Evolutionary conservation across 2,113 vertebrate species (phyloP).

Genomic region (human (Homo sapiens)): DNA sequence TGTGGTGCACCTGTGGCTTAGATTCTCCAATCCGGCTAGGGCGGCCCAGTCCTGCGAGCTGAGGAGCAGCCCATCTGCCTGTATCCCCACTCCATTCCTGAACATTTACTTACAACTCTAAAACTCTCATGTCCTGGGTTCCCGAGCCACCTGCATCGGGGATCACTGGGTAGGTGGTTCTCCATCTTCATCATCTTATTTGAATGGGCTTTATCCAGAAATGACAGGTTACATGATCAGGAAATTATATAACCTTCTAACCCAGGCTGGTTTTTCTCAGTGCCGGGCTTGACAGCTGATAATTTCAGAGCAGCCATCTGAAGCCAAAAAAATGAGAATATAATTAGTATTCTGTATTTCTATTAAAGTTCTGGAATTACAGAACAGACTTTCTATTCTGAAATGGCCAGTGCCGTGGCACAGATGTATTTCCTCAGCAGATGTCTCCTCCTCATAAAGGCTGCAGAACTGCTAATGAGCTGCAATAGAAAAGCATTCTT

Average conservation of each 20-base stretch:
- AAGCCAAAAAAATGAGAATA: not conserved
- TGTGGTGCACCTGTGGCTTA: accelerated
- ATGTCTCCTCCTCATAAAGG: not conserved
- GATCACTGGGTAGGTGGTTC: not conserved
- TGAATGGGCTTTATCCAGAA: not conserved
- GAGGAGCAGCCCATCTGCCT: not conserved
- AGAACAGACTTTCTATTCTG: not conserved
- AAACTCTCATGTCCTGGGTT: not conserved
- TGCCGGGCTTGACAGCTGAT: not conserved
- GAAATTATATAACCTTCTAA: not conserved
- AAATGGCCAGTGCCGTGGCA: not conserved
- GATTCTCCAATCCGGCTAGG: accelerated
- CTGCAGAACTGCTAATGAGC: not conserved
- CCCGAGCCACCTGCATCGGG: accelerated
- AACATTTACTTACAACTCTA: not conserved
- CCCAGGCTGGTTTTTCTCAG: not conserved
- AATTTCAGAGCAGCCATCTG: not conserved
- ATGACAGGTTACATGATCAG: not conserved
- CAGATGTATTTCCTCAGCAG: not conserved
- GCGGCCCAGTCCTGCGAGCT: not conserved
- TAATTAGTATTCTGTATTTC: not conserved
- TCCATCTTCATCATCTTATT: not conserved
- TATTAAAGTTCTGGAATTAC: not conserved
- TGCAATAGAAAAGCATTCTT: accelerated
- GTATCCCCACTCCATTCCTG: not conserved